Conservation (phyloP, 2,797 vertebrate genomes). For the Podarcis siculus region DNA sequence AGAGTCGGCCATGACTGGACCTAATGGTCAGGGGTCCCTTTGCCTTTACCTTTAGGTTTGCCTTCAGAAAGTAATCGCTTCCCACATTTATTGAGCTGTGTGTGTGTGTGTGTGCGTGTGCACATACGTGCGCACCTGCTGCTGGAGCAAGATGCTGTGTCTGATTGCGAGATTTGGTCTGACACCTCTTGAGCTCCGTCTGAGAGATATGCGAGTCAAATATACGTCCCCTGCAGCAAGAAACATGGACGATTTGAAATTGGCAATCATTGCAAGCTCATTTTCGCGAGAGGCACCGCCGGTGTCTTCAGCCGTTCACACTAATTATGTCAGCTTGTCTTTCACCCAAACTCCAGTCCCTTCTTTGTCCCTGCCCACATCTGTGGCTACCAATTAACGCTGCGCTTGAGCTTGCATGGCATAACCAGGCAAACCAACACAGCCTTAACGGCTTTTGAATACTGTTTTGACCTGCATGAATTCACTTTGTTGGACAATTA, state of each 20-base stretch:
- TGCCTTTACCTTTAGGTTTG: not conserved
- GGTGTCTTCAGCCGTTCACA: slow-evolving; percentile 36
- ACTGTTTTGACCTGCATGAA: slow-evolving; percentile 68
- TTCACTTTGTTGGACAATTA: slow-evolving; percentile 70
- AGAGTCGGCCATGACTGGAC: too few relatives aligned
- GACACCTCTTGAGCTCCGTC: slow-evolving; percentile 56
- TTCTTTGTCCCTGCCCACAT: slow-evolving; percentile 60
- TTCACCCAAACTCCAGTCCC: slow-evolving; percentile 55
- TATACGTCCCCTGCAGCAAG: slow-evolving; percentile 49
- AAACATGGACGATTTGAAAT: slow-evolving; percentile 42
- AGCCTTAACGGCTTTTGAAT: slow-evolving; percentile 65
- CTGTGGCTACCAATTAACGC: slow-evolving; percentile 71
- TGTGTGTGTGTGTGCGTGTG: not conserved
- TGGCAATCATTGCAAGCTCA: slow-evolving; percentile 3
- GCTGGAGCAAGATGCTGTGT: slow-evolving; percentile 47
- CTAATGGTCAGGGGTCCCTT: too few relatives aligned
- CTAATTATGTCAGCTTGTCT: slow-evolving; percentile 67
- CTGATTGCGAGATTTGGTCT: slow-evolving; percentile 60
- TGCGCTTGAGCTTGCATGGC: slow-evolving; percentile 38
- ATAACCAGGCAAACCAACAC: slow-evolving; percentile 43
- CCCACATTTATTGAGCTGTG: slow-evolving; percentile 7
- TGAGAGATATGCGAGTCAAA: slow-evolving; percentile 45
- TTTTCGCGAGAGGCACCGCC: slow-evolving; percentile 38
- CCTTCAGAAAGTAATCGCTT: slow-evolving; percentile 43
- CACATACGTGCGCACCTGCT: not conserved